These are phyloP conservation scores for human DNA, from an alignment of 2,113 vertebrate species.

Conservation along the genomic window DNA sequence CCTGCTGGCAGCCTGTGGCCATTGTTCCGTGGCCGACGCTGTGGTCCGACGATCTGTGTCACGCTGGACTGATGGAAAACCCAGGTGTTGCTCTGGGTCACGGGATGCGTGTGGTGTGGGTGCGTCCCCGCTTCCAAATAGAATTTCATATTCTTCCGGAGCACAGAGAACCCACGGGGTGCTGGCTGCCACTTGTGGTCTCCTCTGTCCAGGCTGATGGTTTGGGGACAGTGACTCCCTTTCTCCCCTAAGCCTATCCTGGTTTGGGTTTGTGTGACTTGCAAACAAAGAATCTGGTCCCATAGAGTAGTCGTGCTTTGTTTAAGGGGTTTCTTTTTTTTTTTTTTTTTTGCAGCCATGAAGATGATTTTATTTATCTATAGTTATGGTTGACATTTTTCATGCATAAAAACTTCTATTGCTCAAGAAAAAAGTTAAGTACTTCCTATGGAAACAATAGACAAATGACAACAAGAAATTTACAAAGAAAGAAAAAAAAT, in stretches of 20 bases:
- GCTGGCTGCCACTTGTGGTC: no score
- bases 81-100: background rate
- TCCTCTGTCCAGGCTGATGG: background rate
- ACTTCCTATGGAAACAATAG: background rate
- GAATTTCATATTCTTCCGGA: background rate
- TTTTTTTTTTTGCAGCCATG: background rate
- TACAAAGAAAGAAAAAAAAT: background rate
- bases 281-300: background rate
- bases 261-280: background rate
- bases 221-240: background rate
- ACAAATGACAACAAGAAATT: background rate
- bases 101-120: no score
- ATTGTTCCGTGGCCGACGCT: background rate
- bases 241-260: background rate
- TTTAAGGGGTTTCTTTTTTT: no score
- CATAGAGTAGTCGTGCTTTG: accelerated
- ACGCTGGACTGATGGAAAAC: no score
- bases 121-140: background rate
- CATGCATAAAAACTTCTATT: background rate
- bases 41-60: background rate
- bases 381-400: background rate
- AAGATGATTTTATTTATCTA: background rate
- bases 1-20: background rate
- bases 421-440: background rate
- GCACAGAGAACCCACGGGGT: background rate